Evolutionary conservation across 2,888 invertebrate genomes (phyloP).

Genomic region (Cantharis lateralis): DNA sequence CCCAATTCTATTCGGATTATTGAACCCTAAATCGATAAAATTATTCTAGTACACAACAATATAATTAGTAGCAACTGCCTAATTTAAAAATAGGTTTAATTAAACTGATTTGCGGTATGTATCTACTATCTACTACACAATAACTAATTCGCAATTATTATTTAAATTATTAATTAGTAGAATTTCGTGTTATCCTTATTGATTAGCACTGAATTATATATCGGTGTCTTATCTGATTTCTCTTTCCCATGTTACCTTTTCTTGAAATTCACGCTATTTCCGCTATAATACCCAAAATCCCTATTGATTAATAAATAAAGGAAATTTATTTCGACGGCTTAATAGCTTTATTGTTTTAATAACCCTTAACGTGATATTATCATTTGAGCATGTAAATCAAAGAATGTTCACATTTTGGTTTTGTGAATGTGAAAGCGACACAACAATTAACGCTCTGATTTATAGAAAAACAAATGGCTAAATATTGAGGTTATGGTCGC

Average conservation of each 20-base stretch:
- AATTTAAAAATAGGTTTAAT: background rate
- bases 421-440: background rate
- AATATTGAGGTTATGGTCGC: background rate
- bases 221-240: background rate
- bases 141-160: background rate
- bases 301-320: background rate
- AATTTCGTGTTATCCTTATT: background rate
- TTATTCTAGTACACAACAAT: background rate
- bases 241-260: background rate
- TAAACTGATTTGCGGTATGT: background rate
- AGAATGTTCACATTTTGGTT: background rate
- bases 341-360: background rate
- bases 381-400: background rate
- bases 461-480: background rate
- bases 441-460: background rate
- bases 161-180: background rate
- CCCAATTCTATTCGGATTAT: background rate
- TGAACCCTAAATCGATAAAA: background rate
- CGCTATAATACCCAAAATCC: background rate
- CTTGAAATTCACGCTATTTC: background rate
- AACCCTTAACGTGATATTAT: background rate
- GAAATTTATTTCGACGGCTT: background rate
- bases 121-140: background rate
- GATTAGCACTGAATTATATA: background rate
- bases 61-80: no score